phyloP scores from a whole-genome alignment of 2,888 invertebrate species.

The Agriopis aurantiaria region DNA sequence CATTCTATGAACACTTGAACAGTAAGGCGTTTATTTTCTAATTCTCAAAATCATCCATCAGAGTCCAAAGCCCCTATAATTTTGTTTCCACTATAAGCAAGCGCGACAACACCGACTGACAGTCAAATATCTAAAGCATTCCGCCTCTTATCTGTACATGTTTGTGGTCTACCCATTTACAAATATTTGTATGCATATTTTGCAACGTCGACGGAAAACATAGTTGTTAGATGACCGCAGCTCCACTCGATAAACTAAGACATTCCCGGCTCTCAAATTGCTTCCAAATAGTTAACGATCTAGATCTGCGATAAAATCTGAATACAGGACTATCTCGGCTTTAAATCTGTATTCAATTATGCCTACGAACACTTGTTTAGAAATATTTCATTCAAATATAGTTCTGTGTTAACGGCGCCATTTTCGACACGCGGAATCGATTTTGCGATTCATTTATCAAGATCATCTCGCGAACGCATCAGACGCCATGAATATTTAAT shows the following conservation, averaged over 20 bases:
- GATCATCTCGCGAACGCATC: constrained; percentile 57
- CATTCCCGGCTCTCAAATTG: constrained; percentile 69
- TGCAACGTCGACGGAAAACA: constrained; percentile 61
- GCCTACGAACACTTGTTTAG: constrained; percentile 63
- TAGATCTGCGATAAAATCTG: constrained; percentile 62
- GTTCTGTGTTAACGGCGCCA: constrained; percentile 42
- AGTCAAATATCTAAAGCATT: constrained; percentile 57
- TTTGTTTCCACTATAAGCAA: constrained; percentile 15
- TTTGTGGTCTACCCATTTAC: constrained; percentile 66
- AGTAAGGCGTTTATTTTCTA: background rate
- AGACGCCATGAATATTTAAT: constrained; percentile 64
- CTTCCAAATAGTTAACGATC: constrained; percentile 70
- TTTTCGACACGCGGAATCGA: constrained; percentile 37
- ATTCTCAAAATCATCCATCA: constrained; percentile 7
- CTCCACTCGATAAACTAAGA: constrained; percentile 60
- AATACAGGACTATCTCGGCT: constrained; percentile 62
- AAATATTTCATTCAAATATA: constrained; percentile 64
- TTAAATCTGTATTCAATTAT: constrained; percentile 66
- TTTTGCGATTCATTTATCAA: constrained; percentile 53
- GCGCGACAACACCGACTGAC: constrained; percentile 41
- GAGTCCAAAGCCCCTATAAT: constrained; percentile 11
- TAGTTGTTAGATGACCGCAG: constrained; percentile 56
- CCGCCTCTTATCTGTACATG: constrained; percentile 57
- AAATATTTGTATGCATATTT: constrained; percentile 72
- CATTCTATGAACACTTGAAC: too few species aligned